Evolutionary conservation across 2,888 invertebrate genomes (phyloP).

Genomic region (Automeris io): DNA sequence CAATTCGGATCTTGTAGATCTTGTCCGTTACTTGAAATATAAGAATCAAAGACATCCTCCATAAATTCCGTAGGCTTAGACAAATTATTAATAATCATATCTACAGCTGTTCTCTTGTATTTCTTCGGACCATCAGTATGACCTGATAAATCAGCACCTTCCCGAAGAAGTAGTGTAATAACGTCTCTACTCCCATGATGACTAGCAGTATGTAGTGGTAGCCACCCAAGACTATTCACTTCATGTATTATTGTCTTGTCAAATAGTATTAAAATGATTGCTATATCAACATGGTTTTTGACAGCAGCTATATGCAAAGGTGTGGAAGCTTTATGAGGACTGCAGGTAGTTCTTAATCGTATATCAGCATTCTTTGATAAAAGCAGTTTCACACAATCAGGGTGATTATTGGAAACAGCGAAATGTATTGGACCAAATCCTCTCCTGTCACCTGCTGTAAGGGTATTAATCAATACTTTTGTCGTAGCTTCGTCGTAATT

Average conservation of each 20-base stretch:
- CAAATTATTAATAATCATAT: slow-evolving; percentile 65
- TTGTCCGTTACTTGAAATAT: slow-evolving; percentile 61
- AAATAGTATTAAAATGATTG: slow-evolving; percentile 46
- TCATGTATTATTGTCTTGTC: slow-evolving; percentile 61
- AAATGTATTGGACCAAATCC: slow-evolving; percentile 73
- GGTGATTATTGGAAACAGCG: slow-evolving; percentile 72
- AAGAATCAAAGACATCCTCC: slow-evolving; percentile 70
- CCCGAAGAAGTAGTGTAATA: slow-evolving; percentile 52
- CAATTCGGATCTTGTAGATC: slow-evolving; percentile 47
- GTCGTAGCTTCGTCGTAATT: slow-evolving; percentile 53
- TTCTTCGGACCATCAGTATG: slow-evolving; percentile 58
- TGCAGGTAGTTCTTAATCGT: slow-evolving; percentile 53
- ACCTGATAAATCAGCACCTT: slow-evolving; percentile 65
- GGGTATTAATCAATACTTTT: slow-evolving; percentile 38
- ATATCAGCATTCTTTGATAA: slow-evolving; percentile 63
- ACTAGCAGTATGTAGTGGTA: slow-evolving; percentile 65
- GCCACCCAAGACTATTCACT: slow-evolving; percentile 49
- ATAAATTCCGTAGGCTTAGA: slow-evolving; percentile 73
- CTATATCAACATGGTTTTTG: slow-evolving; percentile 52
- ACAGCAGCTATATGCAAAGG: slow-evolving; percentile 67
- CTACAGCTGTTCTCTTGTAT: slow-evolving; percentile 61
- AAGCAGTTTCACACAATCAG: slow-evolving; percentile 60
- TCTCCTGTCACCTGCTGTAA: slow-evolving; percentile 49
- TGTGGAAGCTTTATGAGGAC: slow-evolving; percentile 56
- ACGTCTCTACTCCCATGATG: slow-evolving; percentile 78